phyloP scores from a whole-genome alignment of 2,797 vertebrate species.

The Protonibea diacanthus region DNA sequence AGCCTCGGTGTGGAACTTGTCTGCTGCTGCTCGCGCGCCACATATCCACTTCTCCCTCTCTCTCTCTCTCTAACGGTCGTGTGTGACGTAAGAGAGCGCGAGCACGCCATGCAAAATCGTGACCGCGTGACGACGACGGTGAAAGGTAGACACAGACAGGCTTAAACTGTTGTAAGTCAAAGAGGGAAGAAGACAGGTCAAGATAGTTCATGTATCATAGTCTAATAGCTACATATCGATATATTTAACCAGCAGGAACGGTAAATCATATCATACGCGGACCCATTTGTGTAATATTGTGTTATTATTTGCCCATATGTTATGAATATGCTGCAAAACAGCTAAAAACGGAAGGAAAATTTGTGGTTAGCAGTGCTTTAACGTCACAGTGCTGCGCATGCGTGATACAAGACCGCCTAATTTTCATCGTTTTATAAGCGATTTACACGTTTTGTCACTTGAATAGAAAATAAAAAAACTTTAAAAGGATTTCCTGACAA shows the following conservation, averaged over 20 bases:
- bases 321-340: neutral
- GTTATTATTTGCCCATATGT: fast-evolving
- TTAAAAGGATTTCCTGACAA: fast-evolving
- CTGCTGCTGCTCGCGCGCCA: slow-evolving; percentile 67
- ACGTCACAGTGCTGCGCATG: slow-evolving; percentile 16
- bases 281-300: neutral
- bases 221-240: neutral
- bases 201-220: slow-evolving; percentile 27
- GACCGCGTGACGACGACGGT: slow-evolving; percentile 71
- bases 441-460: neutral
- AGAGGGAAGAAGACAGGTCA: slow-evolving; percentile 16
- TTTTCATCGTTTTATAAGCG: neutral
- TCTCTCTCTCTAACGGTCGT: slow-evolving; percentile 17
- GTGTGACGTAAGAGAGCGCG: slow-evolving; percentile 75
- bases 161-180: slow-evolving; percentile 23
- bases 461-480: neutral
- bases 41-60: slow-evolving; percentile 46
- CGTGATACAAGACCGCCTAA: neutral
- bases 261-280: neutral
- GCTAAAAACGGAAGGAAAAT: too few relatives aligned
- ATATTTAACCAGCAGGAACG: too few relatives aligned
- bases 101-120: slow-evolving; percentile 73
- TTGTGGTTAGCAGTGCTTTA: fast-evolving
- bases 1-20: slow-evolving; percentile 72
- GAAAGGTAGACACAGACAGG: slow-evolving; percentile 29